Evolutionary conservation across 1,140 invertebrate genomes (phyloP).

Genomic region (Leptinotarsa undecemlineata): DNA sequence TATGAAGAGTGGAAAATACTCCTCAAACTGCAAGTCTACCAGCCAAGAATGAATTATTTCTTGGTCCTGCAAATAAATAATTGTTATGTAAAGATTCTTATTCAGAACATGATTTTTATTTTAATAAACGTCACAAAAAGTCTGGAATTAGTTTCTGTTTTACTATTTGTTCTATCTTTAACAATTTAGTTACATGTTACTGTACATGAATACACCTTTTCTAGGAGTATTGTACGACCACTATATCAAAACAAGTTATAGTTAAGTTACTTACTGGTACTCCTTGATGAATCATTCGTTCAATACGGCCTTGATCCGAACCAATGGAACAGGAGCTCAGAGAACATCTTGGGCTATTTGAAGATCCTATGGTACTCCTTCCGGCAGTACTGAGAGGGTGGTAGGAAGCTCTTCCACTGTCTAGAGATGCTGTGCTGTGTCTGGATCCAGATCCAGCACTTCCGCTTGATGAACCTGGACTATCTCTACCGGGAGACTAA

Average conservation of each 20-base stretch:
- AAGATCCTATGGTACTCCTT: slow-evolving; percentile 53
- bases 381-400: slow-evolving; percentile 57
- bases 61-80: slow-evolving; percentile 68
- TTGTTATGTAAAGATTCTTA: too few species aligned
- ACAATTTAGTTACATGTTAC: too few species aligned
- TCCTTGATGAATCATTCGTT: slow-evolving; percentile 67
- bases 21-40: slow-evolving; percentile 91
- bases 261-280: slow-evolving; percentile 58
- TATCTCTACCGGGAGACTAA: slow-evolving; percentile 85
- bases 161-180: too few species aligned
- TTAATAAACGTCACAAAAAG: too few species aligned
- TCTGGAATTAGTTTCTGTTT: too few species aligned
- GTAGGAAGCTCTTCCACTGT: slow-evolving; percentile 88
- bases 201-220: background rate
- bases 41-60: slow-evolving; percentile 95
- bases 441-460: slow-evolving; percentile 74
- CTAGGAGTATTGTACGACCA: background rate
- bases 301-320: slow-evolving; percentile 69
- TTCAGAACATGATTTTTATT: too few species aligned
- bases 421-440: slow-evolving; percentile 90
- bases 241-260: background rate
- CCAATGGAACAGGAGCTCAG: slow-evolving; percentile 76
- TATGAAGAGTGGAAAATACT: slow-evolving; percentile 92
- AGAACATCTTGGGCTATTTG: slow-evolving; percentile 61
- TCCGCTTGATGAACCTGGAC: slow-evolving; percentile 84